These are phyloP conservation scores for Tiphia femorata DNA, from an alignment of 2,888 invertebrate genomes.

Conservation along the genomic window DNA sequence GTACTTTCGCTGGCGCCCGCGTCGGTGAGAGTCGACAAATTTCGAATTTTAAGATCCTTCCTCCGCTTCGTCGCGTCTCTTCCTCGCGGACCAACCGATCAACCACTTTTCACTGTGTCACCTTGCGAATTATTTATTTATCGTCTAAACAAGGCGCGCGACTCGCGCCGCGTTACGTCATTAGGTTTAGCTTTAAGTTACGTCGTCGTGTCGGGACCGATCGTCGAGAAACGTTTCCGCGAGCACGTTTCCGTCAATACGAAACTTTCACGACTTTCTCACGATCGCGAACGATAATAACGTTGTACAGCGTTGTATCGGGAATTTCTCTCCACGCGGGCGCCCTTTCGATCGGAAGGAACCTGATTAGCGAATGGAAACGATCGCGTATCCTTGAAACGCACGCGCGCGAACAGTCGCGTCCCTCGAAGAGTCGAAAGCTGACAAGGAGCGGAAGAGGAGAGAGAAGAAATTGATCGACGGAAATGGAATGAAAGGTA, in stretches of 20 bases:
- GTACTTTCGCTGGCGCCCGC: too few species aligned
- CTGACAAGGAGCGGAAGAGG: too few species aligned
- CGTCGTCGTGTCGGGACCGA: not conserved
- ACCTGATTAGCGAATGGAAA: too few species aligned
- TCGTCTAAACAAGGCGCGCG: not conserved
- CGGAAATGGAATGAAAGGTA: too few species aligned
- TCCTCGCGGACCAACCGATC: not conserved
- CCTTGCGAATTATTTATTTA: not conserved
- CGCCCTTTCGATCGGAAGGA: too few species aligned
- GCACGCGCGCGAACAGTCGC: too few species aligned
- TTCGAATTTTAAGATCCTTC: too few species aligned
- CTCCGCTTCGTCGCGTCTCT: not conserved
- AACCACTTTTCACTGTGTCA: not conserved
- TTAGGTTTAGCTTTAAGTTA: not conserved
- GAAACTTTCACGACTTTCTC: not conserved
- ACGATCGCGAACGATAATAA: conserved; percentile 2
- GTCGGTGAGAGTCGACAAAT: too few species aligned
- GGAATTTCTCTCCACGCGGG: not conserved
- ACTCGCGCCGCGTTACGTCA: not conserved
- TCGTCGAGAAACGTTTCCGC: not conserved
- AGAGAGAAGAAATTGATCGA: too few species aligned
- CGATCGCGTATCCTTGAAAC: too few species aligned
- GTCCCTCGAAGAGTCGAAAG: too few species aligned
- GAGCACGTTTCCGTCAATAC: not conserved
- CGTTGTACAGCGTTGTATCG: conserved; percentile 12